Evolutionary conservation across 2,797 vertebrate genomes (phyloP).

Genomic region (Oryzias sinensis): DNA sequence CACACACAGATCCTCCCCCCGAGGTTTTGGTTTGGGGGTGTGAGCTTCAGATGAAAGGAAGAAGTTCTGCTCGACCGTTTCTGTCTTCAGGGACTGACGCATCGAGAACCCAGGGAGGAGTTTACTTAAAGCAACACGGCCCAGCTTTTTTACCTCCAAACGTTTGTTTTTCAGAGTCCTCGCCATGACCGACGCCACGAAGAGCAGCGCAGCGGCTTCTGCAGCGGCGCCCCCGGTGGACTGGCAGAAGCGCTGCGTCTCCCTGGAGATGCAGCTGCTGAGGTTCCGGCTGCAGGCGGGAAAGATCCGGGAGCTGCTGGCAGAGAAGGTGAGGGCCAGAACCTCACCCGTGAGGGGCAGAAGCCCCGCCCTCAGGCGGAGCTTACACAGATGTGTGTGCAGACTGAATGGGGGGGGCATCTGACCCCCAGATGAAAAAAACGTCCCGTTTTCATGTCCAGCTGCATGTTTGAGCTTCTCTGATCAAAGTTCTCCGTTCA

Average conservation of each 20-base stretch:
- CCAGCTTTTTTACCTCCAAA: not conserved
- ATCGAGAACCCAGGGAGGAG: no score
- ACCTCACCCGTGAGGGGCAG: conserved; percentile 1
- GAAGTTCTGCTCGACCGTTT: conserved; percentile 25
- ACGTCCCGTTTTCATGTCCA: no score
- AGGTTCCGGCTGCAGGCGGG: conserved; percentile 91
- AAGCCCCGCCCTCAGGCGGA: not conserved
- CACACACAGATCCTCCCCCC: conserved; percentile 48
- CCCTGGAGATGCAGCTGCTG: conserved; percentile 90
- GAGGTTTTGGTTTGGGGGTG: conserved; percentile 73
- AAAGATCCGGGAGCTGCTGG: conserved; percentile 91
- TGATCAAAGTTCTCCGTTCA: no score
- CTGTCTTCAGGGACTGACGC: conserved; percentile 17
- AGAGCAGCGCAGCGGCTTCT: conserved; percentile 57
- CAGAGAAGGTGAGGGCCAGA: conserved; percentile 85
- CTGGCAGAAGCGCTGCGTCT: conserved; percentile 91
- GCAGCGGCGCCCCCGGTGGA: conserved; percentile 70
- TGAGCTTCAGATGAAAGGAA: conserved; percentile 44
- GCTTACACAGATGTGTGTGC: no score
- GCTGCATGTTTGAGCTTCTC: no score
- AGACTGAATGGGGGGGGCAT: no score
- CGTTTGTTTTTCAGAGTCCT: conserved; percentile 23
- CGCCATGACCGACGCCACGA: conserved; percentile 80
- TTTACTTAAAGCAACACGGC: not conserved
- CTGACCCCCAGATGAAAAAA: no score